phyloP scores from a whole-genome alignment of 1,140 invertebrate species.

The Pseudobourletiella spinata region DNA sequence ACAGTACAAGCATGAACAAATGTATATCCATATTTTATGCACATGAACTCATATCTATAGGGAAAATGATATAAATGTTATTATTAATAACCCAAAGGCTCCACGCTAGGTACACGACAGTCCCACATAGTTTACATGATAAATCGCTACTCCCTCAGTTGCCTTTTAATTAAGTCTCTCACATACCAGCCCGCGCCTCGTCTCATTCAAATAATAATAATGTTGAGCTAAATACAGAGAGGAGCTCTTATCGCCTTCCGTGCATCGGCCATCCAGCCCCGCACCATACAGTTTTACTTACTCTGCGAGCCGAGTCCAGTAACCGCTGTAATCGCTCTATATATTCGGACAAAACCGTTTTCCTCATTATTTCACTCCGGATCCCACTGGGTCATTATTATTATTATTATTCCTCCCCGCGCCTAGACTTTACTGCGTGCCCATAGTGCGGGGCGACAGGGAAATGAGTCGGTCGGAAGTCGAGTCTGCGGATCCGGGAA shows the following conservation, averaged over 20 bases:
- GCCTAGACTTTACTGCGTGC: too few species aligned
- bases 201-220: not conserved
- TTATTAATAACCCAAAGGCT: too few species aligned
- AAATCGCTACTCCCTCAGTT: not conserved
- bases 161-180: not conserved
- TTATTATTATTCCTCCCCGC: too few species aligned
- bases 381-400: too few species aligned
- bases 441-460: too few species aligned
- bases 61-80: constrained; percentile 9
- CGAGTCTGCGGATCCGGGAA: too few species aligned
- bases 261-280: not conserved
- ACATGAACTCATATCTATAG: not conserved
- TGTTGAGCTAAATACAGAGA: not conserved
- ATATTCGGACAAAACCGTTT: too few species aligned
- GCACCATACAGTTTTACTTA: too few species aligned
- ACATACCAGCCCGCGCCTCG: not conserved
- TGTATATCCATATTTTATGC: not conserved
- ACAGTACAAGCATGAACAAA: constrained; percentile 5
- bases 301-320: not conserved
- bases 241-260: not conserved
- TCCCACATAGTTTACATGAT: not conserved
- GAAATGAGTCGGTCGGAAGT: too few species aligned
- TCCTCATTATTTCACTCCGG: too few species aligned
- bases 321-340: not conserved
- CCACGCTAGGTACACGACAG: too few species aligned